Conservation (phyloP, 2,888 invertebrate genomes). For the Thera obeliscata region DNA sequence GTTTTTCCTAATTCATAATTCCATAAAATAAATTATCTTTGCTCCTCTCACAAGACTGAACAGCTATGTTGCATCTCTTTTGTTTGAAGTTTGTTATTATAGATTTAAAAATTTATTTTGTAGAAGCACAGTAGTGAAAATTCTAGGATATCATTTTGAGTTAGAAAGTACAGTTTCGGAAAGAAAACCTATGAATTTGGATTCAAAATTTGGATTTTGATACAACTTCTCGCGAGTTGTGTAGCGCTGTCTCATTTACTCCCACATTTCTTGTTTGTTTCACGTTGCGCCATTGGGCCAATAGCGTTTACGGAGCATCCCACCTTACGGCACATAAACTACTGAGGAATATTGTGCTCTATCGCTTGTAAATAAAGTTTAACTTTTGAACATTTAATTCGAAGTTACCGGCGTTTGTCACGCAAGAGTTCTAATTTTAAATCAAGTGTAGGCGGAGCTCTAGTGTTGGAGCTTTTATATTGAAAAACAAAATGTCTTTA, state of each 20-base stretch:
- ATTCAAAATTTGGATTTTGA: constrained; percentile 11
- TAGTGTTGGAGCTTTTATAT: constrained; percentile 78
- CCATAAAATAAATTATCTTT: constrained; percentile 65
- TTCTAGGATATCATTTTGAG: constrained; percentile 5
- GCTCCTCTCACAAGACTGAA: constrained; percentile 55
- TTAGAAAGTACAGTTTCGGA: constrained; percentile 14
- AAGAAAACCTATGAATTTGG: constrained; percentile 12
- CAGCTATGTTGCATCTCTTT: constrained; percentile 59
- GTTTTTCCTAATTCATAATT: constrained; percentile 30
- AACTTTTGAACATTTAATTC: constrained; percentile 81
- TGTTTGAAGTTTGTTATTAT: constrained; percentile 43
- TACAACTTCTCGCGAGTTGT: constrained; percentile 44
- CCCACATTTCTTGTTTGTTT: constrained; percentile 81
- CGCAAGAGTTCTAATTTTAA: constrained; percentile 84
- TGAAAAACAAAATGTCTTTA: constrained; percentile 83
- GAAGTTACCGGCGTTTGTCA: constrained; percentile 83
- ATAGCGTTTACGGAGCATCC: constrained; percentile 82
- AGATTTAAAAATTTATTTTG: constrained; percentile 35
- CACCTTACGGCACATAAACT: constrained; percentile 80
- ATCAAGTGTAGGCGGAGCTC: constrained; percentile 84
- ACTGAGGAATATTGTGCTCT: constrained; percentile 78
- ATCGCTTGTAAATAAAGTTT: constrained; percentile 79
- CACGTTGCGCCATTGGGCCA: constrained; percentile 80
- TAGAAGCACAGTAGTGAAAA: constrained; percentile 14
- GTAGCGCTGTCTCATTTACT: constrained; percentile 73